Evolutionary conservation across 2,797 vertebrate genomes (phyloP).

Genomic region (Bovichtus variegatus): DNA sequence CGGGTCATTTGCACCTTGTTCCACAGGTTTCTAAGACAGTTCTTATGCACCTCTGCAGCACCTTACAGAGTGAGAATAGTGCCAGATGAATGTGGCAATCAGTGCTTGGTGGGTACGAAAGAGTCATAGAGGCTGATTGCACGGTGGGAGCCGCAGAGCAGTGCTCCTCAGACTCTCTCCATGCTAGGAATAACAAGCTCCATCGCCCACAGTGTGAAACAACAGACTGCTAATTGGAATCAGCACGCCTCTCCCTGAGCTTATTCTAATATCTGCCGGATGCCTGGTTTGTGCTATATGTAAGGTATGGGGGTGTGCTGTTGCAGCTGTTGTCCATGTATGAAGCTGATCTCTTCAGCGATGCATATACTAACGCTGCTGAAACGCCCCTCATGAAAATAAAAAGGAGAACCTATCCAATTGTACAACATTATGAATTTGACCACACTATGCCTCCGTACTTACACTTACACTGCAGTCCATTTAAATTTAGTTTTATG

Average conservation of each 20-base stretch:
- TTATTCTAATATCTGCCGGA: constrained; percentile 78
- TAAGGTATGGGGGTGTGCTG: constrained; percentile 58
- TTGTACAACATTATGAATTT: neutral
- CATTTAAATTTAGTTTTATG: neutral
- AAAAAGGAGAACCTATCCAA: neutral
- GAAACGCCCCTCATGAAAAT: constrained; percentile 16
- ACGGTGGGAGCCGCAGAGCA: constrained; percentile 74
- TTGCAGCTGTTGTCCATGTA: constrained; percentile 61
- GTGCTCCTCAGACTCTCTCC: constrained; percentile 78
- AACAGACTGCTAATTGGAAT: constrained; percentile 86
- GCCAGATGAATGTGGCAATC: constrained; percentile 81
- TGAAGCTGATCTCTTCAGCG: constrained; percentile 29
- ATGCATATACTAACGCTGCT: constrained; percentile 31
- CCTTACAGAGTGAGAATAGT: constrained; percentile 68
- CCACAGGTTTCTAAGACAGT: constrained; percentile 63
- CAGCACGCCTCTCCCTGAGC: constrained; percentile 79
- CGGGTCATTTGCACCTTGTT: constrained; percentile 57
- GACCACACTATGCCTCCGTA: neutral
- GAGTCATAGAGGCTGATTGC: constrained; percentile 83
- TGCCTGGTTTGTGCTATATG: constrained; percentile 63
- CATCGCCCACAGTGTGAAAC: constrained; percentile 83
- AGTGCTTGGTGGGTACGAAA: constrained; percentile 76
- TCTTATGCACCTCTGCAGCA: constrained; percentile 69
- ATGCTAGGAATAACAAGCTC: constrained; percentile 82
- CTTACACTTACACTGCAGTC: neutral